Conservation (phyloP, 2,888 invertebrate genomes). For the Polymixis flavicincta region DNA sequence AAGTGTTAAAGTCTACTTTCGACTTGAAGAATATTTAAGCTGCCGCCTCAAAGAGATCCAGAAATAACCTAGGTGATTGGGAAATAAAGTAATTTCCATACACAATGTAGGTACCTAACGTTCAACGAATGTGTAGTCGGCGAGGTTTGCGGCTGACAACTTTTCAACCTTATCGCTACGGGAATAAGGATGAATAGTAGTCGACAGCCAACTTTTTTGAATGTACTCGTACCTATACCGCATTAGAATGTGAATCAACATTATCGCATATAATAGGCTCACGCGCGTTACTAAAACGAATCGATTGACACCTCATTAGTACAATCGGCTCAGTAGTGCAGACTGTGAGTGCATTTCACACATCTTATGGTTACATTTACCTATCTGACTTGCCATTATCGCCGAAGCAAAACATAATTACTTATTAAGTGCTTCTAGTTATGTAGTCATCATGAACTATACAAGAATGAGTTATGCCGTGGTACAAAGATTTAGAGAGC, state of each 20-base stretch:
- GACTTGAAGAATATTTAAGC: neutral
- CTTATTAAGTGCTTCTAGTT: neutral
- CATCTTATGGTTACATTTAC: constrained; percentile 14
- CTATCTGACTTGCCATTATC: neutral
- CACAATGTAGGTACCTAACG: neutral
- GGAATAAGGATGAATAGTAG: neutral
- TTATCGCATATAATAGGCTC: constrained; percentile 23
- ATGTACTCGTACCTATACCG: neutral
- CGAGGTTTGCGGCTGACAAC: neutral
- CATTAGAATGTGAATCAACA: constrained; percentile 27
- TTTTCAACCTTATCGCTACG: neutral
- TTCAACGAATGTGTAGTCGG: neutral
- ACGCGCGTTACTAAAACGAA: constrained; percentile 39
- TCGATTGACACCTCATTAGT: constrained; percentile 48
- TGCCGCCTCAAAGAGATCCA: neutral
- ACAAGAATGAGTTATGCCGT: no score
- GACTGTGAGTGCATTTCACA: constrained; percentile 13
- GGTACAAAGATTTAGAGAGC: no score
- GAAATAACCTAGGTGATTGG: neutral
- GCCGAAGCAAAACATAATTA: neutral
- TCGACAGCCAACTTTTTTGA: neutral
- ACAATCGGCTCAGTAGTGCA: constrained; percentile 32
- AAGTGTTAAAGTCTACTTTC: neutral
- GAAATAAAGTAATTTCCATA: constrained; percentile 11
- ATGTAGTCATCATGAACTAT: no score